Evolutionary conservation across 2,113 vertebrate species (phyloP), one percentile per base, ranked within the genome.

Genomic region (Lampris megalopsis): DNA sequence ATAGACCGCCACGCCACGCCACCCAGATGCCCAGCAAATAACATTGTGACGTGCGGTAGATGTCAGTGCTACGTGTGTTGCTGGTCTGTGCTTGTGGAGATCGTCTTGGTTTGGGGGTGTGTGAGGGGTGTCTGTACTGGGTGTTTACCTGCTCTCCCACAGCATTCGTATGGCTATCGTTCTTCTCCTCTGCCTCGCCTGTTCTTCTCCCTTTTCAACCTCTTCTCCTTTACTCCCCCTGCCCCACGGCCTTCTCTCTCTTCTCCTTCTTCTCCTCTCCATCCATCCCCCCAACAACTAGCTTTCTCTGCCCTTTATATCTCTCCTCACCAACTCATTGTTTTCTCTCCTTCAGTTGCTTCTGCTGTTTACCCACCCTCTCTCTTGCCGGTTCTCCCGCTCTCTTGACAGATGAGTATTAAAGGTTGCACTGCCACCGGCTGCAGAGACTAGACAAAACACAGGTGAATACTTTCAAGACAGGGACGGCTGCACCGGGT

Each of bases 371-470:
- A 43, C 58, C 47, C 41, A 36, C 58, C 6, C 63, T 70, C 37
- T 71, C 58, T 4, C 43, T 66, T 71, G 58, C 47, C 24, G 24
- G 24, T 41, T 48, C 10, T 13, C 9, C 43, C 1, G 5, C 6
- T 24, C 48, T 68, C 63, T 53, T 40, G 63, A 45, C 73, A 1
- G 76, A 83, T 63, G 61, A 53, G 76, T 52, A 50, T 35, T 61
- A 83, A 85, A 88, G 7, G 49, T 43, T 11, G n/a, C 53, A 45
- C 47, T 4, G 24, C 24, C 35, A 43, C 2, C 2, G 9, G 40
- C 35, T 52, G 41, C 35, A 45, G 43, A 47, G 42, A 6, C 37
- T 24, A 24, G 2, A 10, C 0, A 36, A 64, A 69, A 5, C n/a
- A 63, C 24, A 2, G 40, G 68, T 83, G 67, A 48, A 75, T 74